Evolutionary conservation across 2,113 vertebrate species (phyloP).

Genomic region (Poicephalus gulielmi): DNA sequence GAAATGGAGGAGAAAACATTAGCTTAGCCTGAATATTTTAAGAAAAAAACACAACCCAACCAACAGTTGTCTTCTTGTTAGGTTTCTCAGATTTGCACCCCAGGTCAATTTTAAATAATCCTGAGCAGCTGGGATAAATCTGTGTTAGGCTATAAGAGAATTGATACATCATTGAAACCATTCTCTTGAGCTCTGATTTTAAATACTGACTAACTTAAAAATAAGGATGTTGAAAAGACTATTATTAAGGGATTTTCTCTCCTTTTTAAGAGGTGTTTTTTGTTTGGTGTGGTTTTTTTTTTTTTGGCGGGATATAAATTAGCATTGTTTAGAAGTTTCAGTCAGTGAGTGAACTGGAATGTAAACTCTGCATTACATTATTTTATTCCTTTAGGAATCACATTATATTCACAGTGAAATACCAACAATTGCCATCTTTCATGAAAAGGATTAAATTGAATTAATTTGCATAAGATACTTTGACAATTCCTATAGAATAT

Average conservation of each 20-base stretch:
- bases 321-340: background rate
- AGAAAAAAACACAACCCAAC: background rate
- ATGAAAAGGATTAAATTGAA: background rate
- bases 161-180: fast-evolving
- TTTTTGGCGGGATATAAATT: background rate
- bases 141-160: background rate
- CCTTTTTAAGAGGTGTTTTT: background rate
- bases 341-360: background rate
- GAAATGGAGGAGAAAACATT: background rate
- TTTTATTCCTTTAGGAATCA: background rate
- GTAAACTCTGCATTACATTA: background rate
- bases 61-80: background rate
- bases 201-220: background rate
- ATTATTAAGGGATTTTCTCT: background rate
- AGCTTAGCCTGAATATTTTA: background rate
- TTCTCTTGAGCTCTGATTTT: background rate
- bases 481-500: background rate
- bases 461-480: background rate
- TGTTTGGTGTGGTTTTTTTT: background rate
- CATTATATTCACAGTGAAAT: background rate
- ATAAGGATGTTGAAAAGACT: background rate
- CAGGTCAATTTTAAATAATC: background rate
- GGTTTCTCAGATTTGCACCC: background rate
- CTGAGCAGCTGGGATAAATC: background rate
- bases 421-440: background rate